phyloP scores from a whole-genome alignment of 2,113 vertebrate genomes.

The Corydoras sp. region DNA sequence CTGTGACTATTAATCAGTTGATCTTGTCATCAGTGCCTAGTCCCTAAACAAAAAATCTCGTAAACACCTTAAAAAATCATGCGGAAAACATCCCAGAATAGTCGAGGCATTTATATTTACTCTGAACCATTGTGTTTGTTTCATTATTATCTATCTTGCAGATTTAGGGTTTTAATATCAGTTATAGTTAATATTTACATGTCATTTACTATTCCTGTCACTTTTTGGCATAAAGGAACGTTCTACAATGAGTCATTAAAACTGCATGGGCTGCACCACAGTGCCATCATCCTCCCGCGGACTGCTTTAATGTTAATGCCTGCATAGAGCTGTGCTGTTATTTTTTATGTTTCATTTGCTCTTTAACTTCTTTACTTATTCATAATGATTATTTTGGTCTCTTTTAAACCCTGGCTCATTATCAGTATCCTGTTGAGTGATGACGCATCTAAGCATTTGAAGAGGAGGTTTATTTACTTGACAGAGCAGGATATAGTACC shows the following conservation, averaged over 20 bases:
- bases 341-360: slow-evolving; percentile 64
- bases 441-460: slow-evolving; percentile 21
- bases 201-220: not conserved
- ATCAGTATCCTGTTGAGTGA: slow-evolving; percentile 33
- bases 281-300: slow-evolving; percentile 45
- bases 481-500: slow-evolving; percentile 5
- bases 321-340: slow-evolving; percentile 61
- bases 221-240: slow-evolving; percentile 31
- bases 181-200: not conserved
- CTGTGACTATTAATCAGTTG: no score
- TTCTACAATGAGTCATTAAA: slow-evolving; percentile 55
- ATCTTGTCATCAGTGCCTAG: no score
- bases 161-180: no score
- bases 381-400: slow-evolving; percentile 47
- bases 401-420: slow-evolving; percentile 28
- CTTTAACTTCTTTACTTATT: slow-evolving; percentile 71
- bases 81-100: no score
- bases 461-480: slow-evolving; percentile 26
- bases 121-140: no score
- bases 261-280: slow-evolving; percentile 55
- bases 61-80: no score
- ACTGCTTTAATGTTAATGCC: slow-evolving; percentile 57
- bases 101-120: no score
- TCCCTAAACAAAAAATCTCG: no score
- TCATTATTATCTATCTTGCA: no score